Percentiles rank a stretch among this genome's conserved stretches.
phyloP scores from a whole-genome alignment of 2,888 invertebrate species.

The Phengaris arion region DNA sequence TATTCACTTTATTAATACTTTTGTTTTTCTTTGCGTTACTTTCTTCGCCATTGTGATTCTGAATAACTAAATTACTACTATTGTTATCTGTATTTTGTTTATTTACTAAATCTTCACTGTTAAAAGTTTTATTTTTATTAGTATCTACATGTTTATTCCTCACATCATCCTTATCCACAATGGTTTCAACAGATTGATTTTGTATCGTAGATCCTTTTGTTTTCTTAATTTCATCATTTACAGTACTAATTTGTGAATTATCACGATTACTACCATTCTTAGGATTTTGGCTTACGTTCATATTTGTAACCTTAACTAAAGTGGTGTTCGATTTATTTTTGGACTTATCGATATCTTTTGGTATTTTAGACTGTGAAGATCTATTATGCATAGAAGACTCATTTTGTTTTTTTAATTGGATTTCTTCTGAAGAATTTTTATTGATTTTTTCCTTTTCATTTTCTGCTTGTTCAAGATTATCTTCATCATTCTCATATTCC shows the following conservation, averaged over 20 bases:
- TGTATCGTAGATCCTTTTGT: background rate
- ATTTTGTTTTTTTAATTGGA: background rate
- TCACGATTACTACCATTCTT: background rate
- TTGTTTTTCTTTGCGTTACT: conserved; percentile 37
- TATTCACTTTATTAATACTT: background rate
- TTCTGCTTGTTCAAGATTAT: conserved; percentile 32
- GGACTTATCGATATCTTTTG: background rate
- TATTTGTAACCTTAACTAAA: background rate
- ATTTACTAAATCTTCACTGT: background rate
- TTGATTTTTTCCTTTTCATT: conserved; percentile 30
- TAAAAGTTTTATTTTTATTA: background rate
- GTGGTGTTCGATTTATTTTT: background rate
- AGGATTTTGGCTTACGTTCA: background rate
- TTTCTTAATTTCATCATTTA: background rate
- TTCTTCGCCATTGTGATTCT: conserved; percentile 27
- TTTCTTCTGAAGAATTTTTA: background rate
- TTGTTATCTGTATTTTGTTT: conserved; percentile 32
- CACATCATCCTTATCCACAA: background rate
- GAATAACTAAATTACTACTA: conserved; percentile 34
- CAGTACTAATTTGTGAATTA: background rate
- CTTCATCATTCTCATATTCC: conserved; percentile 36
- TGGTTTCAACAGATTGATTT: background rate
- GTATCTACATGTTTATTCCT: background rate
- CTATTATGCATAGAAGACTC: background rate
- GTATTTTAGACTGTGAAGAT: background rate